These are phyloP conservation scores for Chloropsis cyanopogon DNA, from an alignment of 2,113 vertebrate genomes.

Conservation along the genomic window DNA sequence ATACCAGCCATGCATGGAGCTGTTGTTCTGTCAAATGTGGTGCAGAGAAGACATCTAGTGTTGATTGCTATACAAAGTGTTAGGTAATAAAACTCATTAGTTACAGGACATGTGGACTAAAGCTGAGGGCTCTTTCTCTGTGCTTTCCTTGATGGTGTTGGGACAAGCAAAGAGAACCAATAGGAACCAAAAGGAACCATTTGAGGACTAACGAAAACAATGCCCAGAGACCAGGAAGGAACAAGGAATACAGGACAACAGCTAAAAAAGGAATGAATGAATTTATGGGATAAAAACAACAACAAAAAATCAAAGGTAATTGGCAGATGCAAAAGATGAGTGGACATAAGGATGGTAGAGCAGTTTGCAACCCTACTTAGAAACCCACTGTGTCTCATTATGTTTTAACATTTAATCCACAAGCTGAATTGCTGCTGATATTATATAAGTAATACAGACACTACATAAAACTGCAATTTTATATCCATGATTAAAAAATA, in stretches of 20 bases:
- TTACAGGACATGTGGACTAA: not conserved
- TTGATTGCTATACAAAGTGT: not conserved
- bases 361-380: not conserved
- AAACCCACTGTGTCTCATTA: not conserved
- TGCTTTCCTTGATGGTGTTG: not conserved
- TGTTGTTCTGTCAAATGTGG: not conserved
- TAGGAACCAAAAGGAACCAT: not conserved
- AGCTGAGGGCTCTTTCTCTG: not conserved
- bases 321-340: not conserved
- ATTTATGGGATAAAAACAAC: not conserved
- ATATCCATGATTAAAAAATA: not conserved
- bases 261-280: not conserved
- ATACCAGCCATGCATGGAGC: not conserved
- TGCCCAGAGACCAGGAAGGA: not conserved
- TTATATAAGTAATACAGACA: not conserved
- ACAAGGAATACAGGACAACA: not conserved
- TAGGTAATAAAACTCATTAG: not conserved
- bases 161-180: not conserved
- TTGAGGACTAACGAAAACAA: not conserved
- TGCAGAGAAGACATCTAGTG: not conserved
- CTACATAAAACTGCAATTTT: not conserved
- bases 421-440: not conserved
- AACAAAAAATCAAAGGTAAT: not conserved
- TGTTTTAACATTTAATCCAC: not conserved
- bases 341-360: fast-evolving